Base-by-base conservation (phyloP, 2,888 invertebrate genomes). In the Drosophila atripex region DNA sequence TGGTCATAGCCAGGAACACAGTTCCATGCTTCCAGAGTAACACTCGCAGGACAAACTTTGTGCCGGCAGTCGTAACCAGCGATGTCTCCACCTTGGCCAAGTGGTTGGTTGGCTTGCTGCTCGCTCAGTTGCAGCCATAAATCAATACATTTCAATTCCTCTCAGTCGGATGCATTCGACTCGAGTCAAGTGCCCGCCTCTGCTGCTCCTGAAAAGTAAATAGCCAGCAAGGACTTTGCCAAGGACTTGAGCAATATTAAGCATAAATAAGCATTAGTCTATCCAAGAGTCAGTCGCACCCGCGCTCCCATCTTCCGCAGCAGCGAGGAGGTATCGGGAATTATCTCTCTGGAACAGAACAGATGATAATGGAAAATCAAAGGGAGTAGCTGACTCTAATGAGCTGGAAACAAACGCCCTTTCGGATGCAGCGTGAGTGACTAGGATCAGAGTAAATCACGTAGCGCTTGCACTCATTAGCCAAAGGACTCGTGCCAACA, bases 111-210 rank as follows among this genome's bases (percentile, higher is more conserved):
- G 51, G 57, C 39, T 35, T 39, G 49, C 46, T 50, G 58, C 47
- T 68, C 68, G 68, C 39, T 61, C 69, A 53, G 64, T 58, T 70
- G 56, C 68, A 56, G 47, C 75, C 86, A 84, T 83, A 86, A 86
- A 86, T 85, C 86, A 84, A 84, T 85, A 86, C 71, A 75, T 79
- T 78, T 86, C 71, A 77, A 78, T 83, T 82, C 76, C 72, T 76
- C 64, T 72, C 78, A 72, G 63, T 57, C 73, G 71, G 49, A 73
- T 63, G 51, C 72, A 65, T 59, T 61, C 66, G 52, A 56, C 49
- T 57, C 35, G 56, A 54, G 16, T 66, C 58, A 50, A 80, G 80
- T 70, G 21, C 21, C 43, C 21, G 21, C 43, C 4, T 1, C 43
- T 12, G 18, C 16, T 41, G 68, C 68, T 57, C 43, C 71, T 70